Evolutionary conservation across 2,888 invertebrate species (phyloP).

Genomic region (Podotricha telesiphe): DNA sequence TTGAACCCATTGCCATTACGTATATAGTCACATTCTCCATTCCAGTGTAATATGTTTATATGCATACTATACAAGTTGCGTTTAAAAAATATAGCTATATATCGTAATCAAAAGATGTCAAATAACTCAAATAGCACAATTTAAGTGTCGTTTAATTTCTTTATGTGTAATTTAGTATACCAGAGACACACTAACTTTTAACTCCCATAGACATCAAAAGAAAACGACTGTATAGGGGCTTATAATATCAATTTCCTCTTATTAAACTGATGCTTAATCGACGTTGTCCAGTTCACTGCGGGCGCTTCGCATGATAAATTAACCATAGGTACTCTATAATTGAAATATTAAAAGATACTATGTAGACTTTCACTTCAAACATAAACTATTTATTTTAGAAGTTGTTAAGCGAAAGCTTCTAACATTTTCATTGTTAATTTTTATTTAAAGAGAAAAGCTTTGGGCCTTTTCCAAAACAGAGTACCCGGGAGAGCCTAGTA

Average conservation of each 20-base stretch:
- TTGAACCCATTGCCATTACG: too few species aligned
- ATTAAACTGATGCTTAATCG: constrained; percentile 14
- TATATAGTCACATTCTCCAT: too few species aligned
- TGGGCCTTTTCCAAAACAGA: too few species aligned
- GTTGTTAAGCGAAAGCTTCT: constrained; percentile 14
- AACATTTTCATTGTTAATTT: too few species aligned
- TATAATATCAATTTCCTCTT: constrained; percentile 23
- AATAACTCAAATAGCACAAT: too few species aligned
- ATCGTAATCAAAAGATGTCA: too few species aligned
- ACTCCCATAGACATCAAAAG: constrained; percentile 13
- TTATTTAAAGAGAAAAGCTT: too few species aligned
- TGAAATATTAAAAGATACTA: constrained; percentile 4
- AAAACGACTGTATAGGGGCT: constrained; percentile 17
- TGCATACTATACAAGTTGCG: too few species aligned
- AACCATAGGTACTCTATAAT: constrained; percentile 5
- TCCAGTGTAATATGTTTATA: too few species aligned
- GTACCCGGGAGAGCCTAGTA: too few species aligned
- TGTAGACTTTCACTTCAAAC: constrained; percentile 13
- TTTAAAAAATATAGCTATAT: too few species aligned
- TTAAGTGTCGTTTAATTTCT: neutral
- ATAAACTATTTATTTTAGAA: neutral
- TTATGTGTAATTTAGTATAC: neutral
- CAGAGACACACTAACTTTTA: neutral
- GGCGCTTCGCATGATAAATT: constrained; percentile 22
- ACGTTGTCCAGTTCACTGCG: constrained; percentile 23